Conservation (phyloP, 2,113 vertebrate species). For the Menidia beryllina region DNA sequence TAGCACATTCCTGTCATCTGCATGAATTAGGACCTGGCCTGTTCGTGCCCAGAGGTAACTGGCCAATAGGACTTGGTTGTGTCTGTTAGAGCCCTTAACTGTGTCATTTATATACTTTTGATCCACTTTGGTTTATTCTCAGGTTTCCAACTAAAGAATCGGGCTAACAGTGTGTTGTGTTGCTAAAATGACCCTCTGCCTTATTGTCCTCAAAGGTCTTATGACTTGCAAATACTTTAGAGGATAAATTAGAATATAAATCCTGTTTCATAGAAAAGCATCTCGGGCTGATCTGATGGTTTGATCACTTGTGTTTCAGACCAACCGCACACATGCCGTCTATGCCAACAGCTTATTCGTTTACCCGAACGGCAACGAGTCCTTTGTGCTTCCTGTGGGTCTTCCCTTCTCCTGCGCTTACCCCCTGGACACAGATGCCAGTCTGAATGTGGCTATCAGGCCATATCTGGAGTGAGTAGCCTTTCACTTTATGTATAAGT, state of each 20-base stretch:
- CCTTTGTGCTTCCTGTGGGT: conserved; percentile 37
- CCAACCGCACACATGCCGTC: conserved; percentile 67
- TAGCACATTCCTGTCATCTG: too few relatives aligned
- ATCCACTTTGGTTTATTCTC: too few relatives aligned
- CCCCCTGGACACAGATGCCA: conserved; percentile 54
- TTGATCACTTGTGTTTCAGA: conserved; percentile 53
- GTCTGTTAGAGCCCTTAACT: too few relatives aligned
- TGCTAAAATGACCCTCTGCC: too few relatives aligned
- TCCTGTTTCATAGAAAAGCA: not conserved
- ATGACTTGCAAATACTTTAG: not conserved
- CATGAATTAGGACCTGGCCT: too few relatives aligned
- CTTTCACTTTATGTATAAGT: not conserved
- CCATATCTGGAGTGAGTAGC: conserved; percentile 58
- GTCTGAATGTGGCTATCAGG: conserved; percentile 45
- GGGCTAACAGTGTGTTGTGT: too few relatives aligned
- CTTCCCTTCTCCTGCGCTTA: conserved; percentile 72
- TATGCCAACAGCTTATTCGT: conserved; percentile 74
- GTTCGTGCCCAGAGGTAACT: too few relatives aligned
- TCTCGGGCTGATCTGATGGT: not conserved
- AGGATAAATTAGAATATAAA: too few relatives aligned
- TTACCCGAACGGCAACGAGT: conserved; percentile 28
- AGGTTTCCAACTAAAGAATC: too few relatives aligned
- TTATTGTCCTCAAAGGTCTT: not conserved
- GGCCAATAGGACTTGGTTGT: too few relatives aligned
- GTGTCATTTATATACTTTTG: too few relatives aligned